Percentiles rank a stretch among this genome's conserved stretches.
phyloP scores from a whole-genome alignment of 1,140 invertebrate genomes.

The Leptinotarsa undecemlineata region DNA sequence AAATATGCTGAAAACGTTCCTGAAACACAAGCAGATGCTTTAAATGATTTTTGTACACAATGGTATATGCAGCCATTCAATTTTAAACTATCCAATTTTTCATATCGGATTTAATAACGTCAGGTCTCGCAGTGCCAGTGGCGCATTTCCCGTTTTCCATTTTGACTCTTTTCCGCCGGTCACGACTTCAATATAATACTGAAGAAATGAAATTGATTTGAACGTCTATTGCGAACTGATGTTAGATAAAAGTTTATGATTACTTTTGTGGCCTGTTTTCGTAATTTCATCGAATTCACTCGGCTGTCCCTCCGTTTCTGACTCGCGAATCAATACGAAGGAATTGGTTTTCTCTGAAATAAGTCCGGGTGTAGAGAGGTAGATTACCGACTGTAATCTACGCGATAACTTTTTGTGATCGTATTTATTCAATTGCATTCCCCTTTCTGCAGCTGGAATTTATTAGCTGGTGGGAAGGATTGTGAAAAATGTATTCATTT shows the following conservation, averaged over 20 bases:
- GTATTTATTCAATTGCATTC: too few species aligned
- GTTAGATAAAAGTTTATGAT: conserved; percentile 50
- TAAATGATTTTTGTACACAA: conserved; percentile 48
- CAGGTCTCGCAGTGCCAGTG: conserved; percentile 45
- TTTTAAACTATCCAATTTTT: conserved; percentile 56
- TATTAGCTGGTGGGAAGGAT: too few species aligned
- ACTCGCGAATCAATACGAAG: background rate
- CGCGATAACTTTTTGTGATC: too few species aligned
- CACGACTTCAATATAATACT: conserved; percentile 52
- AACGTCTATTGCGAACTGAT: conserved; percentile 42
- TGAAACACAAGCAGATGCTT: conserved; percentile 44
- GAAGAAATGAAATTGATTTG: conserved; percentile 52
- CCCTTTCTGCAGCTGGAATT: too few species aligned
- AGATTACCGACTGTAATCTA: too few species aligned
- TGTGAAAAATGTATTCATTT: too few species aligned
- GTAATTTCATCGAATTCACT: conserved; percentile 22
- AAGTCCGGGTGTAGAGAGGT: too few species aligned
- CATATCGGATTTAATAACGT: conserved; percentile 56
- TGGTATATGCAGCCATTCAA: conserved; percentile 52
- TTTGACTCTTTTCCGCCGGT: conserved; percentile 39
- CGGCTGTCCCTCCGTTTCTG: background rate
- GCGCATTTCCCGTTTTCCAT: conserved; percentile 43
- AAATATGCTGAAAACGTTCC: conserved; percentile 30
- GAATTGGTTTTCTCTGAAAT: background rate
- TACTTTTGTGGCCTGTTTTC: conserved; percentile 40